Conservation (phyloP, 2,888 invertebrate species). For the Torymus aiolomorphi region DNA sequence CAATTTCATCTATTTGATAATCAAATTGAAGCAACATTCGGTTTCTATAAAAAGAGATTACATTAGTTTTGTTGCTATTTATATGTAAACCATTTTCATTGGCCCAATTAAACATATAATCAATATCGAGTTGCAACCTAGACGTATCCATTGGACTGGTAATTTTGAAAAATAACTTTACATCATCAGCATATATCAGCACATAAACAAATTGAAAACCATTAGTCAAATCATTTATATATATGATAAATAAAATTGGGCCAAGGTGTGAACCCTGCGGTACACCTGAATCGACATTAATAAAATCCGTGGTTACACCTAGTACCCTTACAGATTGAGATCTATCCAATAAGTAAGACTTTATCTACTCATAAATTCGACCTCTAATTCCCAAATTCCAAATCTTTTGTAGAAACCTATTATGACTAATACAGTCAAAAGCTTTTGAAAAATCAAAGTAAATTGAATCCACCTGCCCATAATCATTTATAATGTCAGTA, state of each 20-base stretch:
- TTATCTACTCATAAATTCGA: not conserved
- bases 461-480: not conserved
- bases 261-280: slow-evolving; percentile 3
- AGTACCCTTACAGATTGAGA: not conserved
- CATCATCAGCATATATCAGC: not conserved
- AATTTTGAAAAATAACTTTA: not conserved
- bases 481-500: not conserved
- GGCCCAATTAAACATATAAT: not conserved
- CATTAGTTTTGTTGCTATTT: not conserved
- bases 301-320: not conserved
- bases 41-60: not conserved
- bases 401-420: not conserved
- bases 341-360: not conserved
- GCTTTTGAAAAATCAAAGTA: not conserved
- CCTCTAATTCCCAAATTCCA: not conserved
- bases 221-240: not conserved
- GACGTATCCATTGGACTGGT: not conserved
- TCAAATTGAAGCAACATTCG: too few relatives aligned
- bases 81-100: not conserved
- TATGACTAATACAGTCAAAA: not conserved
- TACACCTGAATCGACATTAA: not conserved
- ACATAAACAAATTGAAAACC: not conserved
- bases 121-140: not conserved
- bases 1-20: too few relatives aligned
- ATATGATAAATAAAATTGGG: not conserved